Evolutionary conservation across 2,797 vertebrate genomes (phyloP).

Genomic region (Tachyglossus aculeatus): DNA sequence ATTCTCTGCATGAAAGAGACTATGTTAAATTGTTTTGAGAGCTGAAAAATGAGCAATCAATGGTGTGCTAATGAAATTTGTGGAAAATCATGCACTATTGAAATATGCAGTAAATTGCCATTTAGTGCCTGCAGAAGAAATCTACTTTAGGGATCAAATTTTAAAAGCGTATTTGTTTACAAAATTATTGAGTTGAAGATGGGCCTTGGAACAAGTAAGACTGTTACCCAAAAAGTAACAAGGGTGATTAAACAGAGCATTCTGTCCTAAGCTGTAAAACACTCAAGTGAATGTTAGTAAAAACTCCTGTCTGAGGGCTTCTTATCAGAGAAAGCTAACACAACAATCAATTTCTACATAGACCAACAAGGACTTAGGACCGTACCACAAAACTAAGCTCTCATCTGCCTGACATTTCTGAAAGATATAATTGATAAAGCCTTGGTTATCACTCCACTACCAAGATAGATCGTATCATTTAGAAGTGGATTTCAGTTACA

Average conservation of each 20-base stretch:
- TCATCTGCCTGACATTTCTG: constrained; percentile 34
- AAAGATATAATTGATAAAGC: constrained; percentile 44
- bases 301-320: not conserved
- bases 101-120: constrained; percentile 60
- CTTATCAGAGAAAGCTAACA: not conserved
- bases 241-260: constrained; percentile 18
- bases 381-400: constrained; percentile 15
- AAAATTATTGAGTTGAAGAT: constrained; percentile 33
- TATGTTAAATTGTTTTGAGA: constrained; percentile 77
- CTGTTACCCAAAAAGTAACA: constrained; percentile 3
- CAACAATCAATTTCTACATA: constrained; percentile 17
- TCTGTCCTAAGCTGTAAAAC: not conserved
- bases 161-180: constrained; percentile 41
- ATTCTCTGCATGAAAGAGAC: constrained; percentile 74
- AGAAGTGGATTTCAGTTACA: constrained; percentile 42
- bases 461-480: constrained; percentile 24
- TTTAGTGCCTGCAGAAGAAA: constrained; percentile 37
- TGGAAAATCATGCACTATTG: constrained; percentile 70
- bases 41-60: constrained; percentile 75
- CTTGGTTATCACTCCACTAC: constrained; percentile 19
- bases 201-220: constrained; percentile 5
- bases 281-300: not conserved
- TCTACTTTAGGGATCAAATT: constrained; percentile 2
- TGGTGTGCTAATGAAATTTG: constrained; percentile 74
- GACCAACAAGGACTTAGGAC: not conserved